Evolutionary conservation across 1,140 invertebrate species (phyloP).

Genomic region (Bicyclus anynana): DNA sequence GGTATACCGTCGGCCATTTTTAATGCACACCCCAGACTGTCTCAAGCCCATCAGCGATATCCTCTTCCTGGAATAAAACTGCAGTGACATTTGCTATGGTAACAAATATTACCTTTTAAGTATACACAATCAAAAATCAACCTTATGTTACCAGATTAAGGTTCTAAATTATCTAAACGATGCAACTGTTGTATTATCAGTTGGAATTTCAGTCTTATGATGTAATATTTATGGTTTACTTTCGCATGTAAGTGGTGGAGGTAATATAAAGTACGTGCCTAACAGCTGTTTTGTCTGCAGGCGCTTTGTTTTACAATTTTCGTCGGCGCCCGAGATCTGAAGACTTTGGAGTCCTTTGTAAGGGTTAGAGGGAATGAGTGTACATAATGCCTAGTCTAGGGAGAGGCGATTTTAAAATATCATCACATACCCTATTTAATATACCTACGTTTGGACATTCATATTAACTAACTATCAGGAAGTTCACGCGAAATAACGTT

Average conservation of each 20-base stretch:
- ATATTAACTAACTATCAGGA: too few species aligned
- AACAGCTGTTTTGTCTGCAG: slow-evolving; percentile 54
- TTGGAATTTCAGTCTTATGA: slow-evolving; percentile 18
- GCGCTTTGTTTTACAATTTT: slow-evolving; percentile 49
- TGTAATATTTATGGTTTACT: neutral
- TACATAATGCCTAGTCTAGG: neutral
- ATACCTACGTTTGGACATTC: too few species aligned
- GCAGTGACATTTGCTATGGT: slow-evolving; percentile 33
- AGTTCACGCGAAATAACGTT: too few species aligned
- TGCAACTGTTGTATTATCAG: slow-evolving; percentile 2
- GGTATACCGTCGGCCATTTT: slow-evolving; percentile 25
- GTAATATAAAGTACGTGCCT: slow-evolving; percentile 34
- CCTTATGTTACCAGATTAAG: slow-evolving; percentile 15
- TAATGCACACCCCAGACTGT: slow-evolving; percentile 37
- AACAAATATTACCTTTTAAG: slow-evolving; percentile 26
- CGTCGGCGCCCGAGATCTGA: slow-evolving; percentile 36
- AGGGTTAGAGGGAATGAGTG: slow-evolving; percentile 18
- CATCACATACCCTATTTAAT: too few species aligned
- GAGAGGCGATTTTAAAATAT: too few species aligned
- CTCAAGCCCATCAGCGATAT: slow-evolving; percentile 29
- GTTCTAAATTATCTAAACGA: slow-evolving; percentile 12
- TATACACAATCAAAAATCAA: slow-evolving; percentile 15
- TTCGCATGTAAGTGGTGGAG: slow-evolving; percentile 5
- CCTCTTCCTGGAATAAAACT: slow-evolving; percentile 38
- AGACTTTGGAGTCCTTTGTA: slow-evolving; percentile 16